phyloP scores from a whole-genome alignment of 2,888 invertebrate genomes.

The Cancer borealis region DNA sequence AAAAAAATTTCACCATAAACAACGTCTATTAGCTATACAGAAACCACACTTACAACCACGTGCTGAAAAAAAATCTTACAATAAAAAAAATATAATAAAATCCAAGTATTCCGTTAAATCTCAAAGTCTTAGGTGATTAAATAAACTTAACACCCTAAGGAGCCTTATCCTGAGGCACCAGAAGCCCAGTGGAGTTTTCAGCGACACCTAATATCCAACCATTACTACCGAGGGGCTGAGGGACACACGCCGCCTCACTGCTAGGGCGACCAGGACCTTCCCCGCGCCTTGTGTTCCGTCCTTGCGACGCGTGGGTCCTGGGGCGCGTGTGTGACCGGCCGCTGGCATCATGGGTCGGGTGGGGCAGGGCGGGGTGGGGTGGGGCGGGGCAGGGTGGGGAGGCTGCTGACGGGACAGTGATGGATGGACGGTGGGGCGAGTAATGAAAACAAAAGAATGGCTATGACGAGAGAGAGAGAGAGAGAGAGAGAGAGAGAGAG shows the following conservation, averaged over 20 bases:
- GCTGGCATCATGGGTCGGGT: neutral
- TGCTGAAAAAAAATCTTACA: neutral
- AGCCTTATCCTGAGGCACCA: neutral
- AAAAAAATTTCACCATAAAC: neutral
- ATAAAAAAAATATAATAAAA: neutral
- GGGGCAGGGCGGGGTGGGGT: neutral
- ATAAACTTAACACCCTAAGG: neutral
- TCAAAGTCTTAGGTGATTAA: neutral
- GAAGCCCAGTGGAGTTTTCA: neutral
- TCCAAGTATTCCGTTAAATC: neutral
- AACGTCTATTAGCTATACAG: neutral
- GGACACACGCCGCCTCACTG: neutral
- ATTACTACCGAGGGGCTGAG: neutral
- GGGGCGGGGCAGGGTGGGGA: neutral
- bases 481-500: slow-evolving; percentile 32
- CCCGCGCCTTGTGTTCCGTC: neutral
- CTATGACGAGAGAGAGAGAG: neutral
- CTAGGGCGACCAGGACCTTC: neutral
- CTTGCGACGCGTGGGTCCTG: neutral
- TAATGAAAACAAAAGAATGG: slow-evolving; percentile 16
- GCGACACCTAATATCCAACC: slow-evolving; percentile 16
- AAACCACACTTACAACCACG: neutral
- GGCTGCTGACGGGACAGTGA: neutral
- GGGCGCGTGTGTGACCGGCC: neutral
- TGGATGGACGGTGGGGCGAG: neutral